A percentile compares a stretch with the other conserved stretches of the same genome.
These are phyloP conservation scores for Troides aeacus DNA, from an alignment of 2,888 invertebrate species.

Conservation along the genomic window DNA sequence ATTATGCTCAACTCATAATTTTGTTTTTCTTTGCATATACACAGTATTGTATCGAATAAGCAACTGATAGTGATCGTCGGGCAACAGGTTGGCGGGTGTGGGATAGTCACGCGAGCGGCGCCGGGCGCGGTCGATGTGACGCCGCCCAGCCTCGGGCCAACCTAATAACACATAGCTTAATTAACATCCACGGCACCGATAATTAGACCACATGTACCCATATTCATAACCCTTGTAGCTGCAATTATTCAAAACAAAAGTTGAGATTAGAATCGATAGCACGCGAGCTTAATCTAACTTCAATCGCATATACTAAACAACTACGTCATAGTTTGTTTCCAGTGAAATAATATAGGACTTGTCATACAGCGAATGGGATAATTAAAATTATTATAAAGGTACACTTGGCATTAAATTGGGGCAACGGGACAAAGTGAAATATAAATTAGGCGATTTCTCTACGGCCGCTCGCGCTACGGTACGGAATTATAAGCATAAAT, in stretches of 20 bases:
- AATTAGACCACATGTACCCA: too few species aligned
- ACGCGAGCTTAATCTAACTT: too few species aligned
- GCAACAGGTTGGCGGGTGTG: conserved; percentile 14
- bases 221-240: too few species aligned
- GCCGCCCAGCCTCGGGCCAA: conserved; percentile 1
- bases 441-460: conserved; percentile 1
- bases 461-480: not conserved
- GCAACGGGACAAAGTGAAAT: conserved; percentile 20
- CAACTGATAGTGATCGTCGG: conserved; percentile 2
- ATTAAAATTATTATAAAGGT: too few species aligned
- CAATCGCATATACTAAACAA: too few species aligned
- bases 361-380: too few species aligned
- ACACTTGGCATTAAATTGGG: conserved; percentile 21
- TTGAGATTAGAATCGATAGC: too few species aligned
- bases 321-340: too few species aligned
- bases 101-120: conserved; percentile 15
- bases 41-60: not conserved
- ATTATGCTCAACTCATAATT: too few species aligned
- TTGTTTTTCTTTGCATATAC: not conserved
- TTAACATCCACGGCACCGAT: not conserved
- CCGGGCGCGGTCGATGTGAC: conserved; percentile 9
- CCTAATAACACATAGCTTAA: conserved; percentile 7
- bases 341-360: too few species aligned
- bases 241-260: too few species aligned
- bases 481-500: too few species aligned